phyloP scores from a whole-genome alignment of 2,888 invertebrate genomes.

The Ceraclea dissimilis region DNA sequence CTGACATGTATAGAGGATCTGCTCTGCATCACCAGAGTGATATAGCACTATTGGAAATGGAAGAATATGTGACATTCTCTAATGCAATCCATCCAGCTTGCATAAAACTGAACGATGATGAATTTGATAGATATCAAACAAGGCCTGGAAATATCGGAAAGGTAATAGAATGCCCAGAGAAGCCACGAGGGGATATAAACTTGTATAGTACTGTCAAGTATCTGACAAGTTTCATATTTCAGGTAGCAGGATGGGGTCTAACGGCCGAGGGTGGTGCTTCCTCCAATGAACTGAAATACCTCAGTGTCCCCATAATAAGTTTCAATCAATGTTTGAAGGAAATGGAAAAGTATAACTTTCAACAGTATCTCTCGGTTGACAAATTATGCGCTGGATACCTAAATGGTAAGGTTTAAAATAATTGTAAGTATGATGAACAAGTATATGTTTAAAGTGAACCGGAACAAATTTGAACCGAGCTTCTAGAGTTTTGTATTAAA shows the following conservation, averaged over 20 bases:
- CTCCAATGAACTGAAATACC: conserved; percentile 14
- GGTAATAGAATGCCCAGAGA: background rate
- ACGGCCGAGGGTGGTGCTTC: conserved; percentile 7
- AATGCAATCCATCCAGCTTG: background rate
- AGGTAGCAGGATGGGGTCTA: conserved; percentile 22
- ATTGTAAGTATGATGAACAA: too few relatives aligned
- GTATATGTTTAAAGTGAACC: too few relatives aligned
- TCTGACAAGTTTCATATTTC: background rate
- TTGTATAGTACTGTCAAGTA: too few relatives aligned
- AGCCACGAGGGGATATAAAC: too few relatives aligned
- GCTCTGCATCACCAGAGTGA: background rate
- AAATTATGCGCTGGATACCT: conserved; percentile 28
- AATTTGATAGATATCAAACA: background rate
- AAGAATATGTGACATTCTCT: background rate
- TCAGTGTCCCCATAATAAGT: conserved; percentile 19
- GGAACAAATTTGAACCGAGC: too few relatives aligned
- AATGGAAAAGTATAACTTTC: conserved; percentile 23
- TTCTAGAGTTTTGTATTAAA: too few relatives aligned
- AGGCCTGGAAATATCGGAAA: background rate
- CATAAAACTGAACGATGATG: background rate
- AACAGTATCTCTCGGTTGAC: conserved; percentile 25
- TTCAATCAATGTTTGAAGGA: conserved; percentile 18
- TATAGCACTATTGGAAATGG: background rate
- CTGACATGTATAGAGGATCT: background rate
- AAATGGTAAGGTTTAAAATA: conserved; percentile 22